These are phyloP conservation scores for Tortricodes alternella DNA, from an alignment of 2,888 invertebrate species.

Conservation along the genomic window DNA sequence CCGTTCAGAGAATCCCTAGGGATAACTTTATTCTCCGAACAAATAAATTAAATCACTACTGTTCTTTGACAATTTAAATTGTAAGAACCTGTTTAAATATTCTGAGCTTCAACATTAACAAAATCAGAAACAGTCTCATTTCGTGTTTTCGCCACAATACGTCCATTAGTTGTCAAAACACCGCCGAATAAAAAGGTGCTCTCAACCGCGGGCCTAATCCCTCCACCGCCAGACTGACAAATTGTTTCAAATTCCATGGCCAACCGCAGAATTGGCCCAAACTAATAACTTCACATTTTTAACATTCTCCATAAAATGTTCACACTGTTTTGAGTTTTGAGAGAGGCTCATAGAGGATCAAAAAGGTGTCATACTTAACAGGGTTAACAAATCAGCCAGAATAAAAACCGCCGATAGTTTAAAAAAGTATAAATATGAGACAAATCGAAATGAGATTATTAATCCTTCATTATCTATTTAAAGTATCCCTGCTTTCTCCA, in stretches of 20 bases:
- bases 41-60: not conserved
- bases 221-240: constrained; percentile 48
- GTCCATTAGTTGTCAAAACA: constrained; percentile 45
- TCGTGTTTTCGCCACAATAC: constrained; percentile 10
- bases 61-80: not conserved
- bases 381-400: too few species aligned
- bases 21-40: too few species aligned
- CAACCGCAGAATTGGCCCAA: constrained; percentile 26
- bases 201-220: constrained; percentile 38
- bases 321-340: not conserved
- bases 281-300: constrained; percentile 32
- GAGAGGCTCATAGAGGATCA: too few species aligned
- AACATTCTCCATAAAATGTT: constrained; percentile 25
- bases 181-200: constrained; percentile 41
- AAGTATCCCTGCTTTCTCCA: constrained; percentile 11
- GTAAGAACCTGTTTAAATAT: not conserved
- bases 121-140: not conserved
- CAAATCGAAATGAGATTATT: not conserved
- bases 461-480: constrained; percentile 7
- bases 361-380: constrained; percentile 4
- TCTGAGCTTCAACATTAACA: not conserved
- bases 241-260: constrained; percentile 47
- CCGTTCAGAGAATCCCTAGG: too few species aligned
- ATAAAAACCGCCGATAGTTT: too few species aligned
- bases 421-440: too few species aligned